A percentile compares a stretch with the other conserved stretches of the same genome.
Conservation (phyloP, 2,888 invertebrate genomes). For the Augiades crinisus region DNA sequence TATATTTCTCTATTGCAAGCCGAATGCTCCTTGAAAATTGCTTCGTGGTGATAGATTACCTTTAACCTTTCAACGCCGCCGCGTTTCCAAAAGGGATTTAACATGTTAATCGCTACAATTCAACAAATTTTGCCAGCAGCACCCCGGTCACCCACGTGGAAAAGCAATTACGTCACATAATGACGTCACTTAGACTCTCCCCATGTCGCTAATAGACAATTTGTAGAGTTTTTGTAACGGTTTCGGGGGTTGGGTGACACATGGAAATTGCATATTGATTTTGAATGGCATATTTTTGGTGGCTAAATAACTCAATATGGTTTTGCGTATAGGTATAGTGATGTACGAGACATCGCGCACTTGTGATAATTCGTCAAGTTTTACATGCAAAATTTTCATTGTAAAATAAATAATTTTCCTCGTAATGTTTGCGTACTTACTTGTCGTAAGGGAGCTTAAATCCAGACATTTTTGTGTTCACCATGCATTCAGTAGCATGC, state of each 20-base stretch:
- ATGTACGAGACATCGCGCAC: not conserved
- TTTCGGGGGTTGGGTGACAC: not conserved
- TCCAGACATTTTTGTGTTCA: conserved; percentile 60
- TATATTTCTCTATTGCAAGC: too few relatives aligned
- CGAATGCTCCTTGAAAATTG: conserved; percentile 17
- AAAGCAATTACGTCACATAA: conserved; percentile 78
- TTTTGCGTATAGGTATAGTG: too few relatives aligned
- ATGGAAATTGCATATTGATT: conserved; percentile 12
- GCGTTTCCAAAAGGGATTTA: conserved; percentile 70
- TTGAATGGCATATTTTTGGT: not conserved
- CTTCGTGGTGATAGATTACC: conserved; percentile 30
- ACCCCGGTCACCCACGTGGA: conserved; percentile 71
- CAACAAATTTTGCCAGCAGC: conserved; percentile 67
- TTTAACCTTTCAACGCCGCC: conserved; percentile 46
- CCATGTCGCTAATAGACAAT: conserved; percentile 69
- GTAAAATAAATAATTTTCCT: conserved; percentile 5
- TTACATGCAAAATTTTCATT: not conserved
- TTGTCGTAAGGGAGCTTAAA: conserved; percentile 50
- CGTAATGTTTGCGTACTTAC: conserved; percentile 13
- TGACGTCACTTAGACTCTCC: conserved; percentile 71
- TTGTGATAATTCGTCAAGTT: not conserved
- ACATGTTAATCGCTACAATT: conserved; percentile 73
- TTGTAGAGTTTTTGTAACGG: conserved; percentile 43
- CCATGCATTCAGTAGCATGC: conserved; percentile 63
- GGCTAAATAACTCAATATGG: too few relatives aligned